Evolutionary conservation across 2,888 invertebrate genomes (phyloP), one percentile per base, ranked within the genome.

Genomic region (Pegoplata infirma): DNA sequence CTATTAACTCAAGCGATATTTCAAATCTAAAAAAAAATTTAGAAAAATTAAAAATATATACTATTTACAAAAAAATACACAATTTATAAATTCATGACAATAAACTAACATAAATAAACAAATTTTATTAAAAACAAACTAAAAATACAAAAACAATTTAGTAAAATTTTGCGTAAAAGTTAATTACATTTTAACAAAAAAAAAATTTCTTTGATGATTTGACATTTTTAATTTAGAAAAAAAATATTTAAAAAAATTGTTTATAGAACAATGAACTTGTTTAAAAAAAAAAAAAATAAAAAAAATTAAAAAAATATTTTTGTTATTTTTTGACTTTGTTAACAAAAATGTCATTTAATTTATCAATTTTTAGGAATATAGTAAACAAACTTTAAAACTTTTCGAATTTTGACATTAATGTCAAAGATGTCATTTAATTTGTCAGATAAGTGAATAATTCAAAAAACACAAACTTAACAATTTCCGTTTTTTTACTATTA

Each of bases 131-230:
- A 51, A 47, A 32, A 55, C n/a, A n/a, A 12, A 14, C 32, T 14
- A 14, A 25, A 40, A 8, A 16, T 10, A 28, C 36, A 47, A 53
- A 49, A n/a, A 36, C 28, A 44, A 59, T 73, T 63, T 47, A 64
- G 23, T 73, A 68, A 66, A n/a, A 74, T 74, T 69, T 71, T 71
- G 69, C 61, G 47, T 69, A 66, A n/a, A 53, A 73, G 36, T 59
- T 69, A 78, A 78, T 78, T 74, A 78, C 28, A 61, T 19, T 67
- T 44, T 51, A 16, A n/a, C 6, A 40, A 28, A 14, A 10, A 21
- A 36, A n/a, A 23, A 61, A 53, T 25, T 47, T 49, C 75, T 75
- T 75, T 75, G 68, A 63, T 75, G 55, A 63, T 49, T 12, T 49
- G n/a, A 5, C n/a, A n/a, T 21, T 32, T 32, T 32, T 32, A 32